Evolutionary conservation across 2,113 vertebrate species (phyloP), one percentile per base, ranked within the genome.

Genomic region (Myotis yumanensis): DNA sequence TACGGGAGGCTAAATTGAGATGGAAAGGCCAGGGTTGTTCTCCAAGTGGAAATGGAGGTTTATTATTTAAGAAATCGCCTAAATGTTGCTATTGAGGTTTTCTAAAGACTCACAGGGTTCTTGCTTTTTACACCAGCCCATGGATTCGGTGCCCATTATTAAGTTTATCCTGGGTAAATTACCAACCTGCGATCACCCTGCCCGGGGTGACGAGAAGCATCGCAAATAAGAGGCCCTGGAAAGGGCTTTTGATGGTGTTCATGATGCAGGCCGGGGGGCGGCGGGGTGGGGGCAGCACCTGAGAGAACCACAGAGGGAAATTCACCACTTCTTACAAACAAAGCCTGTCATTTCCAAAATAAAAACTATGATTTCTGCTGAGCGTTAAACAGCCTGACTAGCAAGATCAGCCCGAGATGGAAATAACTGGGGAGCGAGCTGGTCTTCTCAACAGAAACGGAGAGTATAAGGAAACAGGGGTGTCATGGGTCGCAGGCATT

Each of bases 1-100:
- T 52, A 92, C 79, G 57, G 69, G 75, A 59, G 79, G 79, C 37
- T 57, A 64, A 43, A 73, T 69, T 48, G 72, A 96, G 77, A 79
- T 32, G 54, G 82, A 82, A 81, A 91, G 43, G 43, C 79, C 25
- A 25, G 66, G 43, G 37, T 43, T 92, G 66, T 82, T 62, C 68
- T 72, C 77, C 83, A 69, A 43, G 86, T 75, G 64, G 66, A 91
- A 88, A 86, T 8, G 20, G 51, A 89, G 48, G 35, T 86, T 85
- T 90, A n/a, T 83, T 82, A 59, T 37, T 76, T 89, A 93, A 75
- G 20, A 71, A 88, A 86, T 17, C 75, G 22, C 14, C 52, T 86
- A 51, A 79, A 62, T 86, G 71, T 77, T 83, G 77, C 83, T 83
- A 7, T 2, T 46, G 54, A 94, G 89, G 40, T 57, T 95, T 79